Base-by-base conservation (phyloP, 2,113 vertebrate species). In the Halichoerus grypus region DNA sequence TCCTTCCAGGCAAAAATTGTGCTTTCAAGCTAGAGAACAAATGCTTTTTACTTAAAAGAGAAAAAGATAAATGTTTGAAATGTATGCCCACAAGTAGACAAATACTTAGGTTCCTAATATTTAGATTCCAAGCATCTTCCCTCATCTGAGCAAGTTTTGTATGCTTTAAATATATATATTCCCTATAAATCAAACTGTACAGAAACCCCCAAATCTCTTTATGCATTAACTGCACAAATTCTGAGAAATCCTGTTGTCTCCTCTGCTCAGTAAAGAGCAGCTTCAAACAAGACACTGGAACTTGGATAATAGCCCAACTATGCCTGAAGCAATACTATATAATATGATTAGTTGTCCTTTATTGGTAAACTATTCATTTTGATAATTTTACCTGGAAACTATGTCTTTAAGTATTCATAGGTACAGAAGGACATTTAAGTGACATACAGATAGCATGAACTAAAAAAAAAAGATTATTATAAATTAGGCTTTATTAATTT, bases 221-320 rank as follows among this genome's bases (percentile, higher is more conserved):
- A 46, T 97, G 51, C 98, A 97, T 92, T 97, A 86, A 98, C 22
- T 95, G 74, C 85, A n/a, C 11, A 51, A 92, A 97, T 97, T 97
- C 63, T 95, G 95, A 98, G 77, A 0, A 94, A 95, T 86, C 80
- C 93, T 71, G 5, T 83, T 96, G 51, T 95, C 53, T 69, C 87
- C 63, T 96, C 42, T 59, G 93, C 49, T 96, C 84, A 96, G 89
- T 94, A 79, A 53, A 83, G 2, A 18, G 55, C 46, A 97, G 82
- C 63, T 84, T 91, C 24, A 91, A 93, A 93, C 94, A 97, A 85
- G 61, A 90, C 57, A 86, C 51, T 95, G 97, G 88, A 95, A 80
- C 71, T 53, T 96, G 74, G 79, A 90, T 65, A 96, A 92, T 46
- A 97, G 95, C 89, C 74, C 18, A 97, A 83, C 7, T 82, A 87